Base-by-base conservation (phyloP, 2,888 invertebrate genomes). In the Andrena marginata region DNA sequence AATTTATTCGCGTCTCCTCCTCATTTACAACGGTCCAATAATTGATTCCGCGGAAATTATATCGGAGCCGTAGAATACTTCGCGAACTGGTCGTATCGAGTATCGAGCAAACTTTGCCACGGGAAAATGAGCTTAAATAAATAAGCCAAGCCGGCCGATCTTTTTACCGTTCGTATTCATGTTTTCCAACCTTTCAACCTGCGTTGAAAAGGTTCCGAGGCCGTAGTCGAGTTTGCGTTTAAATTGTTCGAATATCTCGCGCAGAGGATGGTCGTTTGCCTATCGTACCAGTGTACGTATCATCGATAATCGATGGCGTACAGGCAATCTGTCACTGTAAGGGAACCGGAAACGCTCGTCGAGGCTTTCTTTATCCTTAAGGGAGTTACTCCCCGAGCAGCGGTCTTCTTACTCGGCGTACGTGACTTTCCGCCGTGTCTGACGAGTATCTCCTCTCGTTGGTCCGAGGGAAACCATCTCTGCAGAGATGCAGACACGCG, bases 391-490 rank as follows among this genome's bases (percentile, higher is more conserved):
- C 69, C 63, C 68, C 68, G 56, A 20, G 51, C 56, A 65, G 67
- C 69, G 73, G 54, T 60, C 65, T 67, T 82, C 70, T 64, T 51
- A 60, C 68, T 62, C 56, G 68, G 56, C 51, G 86, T 85, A 88
- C 89, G 88, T 89, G 87, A 84, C 80, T 80, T 71, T 20, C 59
- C 63, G 69, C 60, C 63, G 51, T 64, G 77, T 80, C 72, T 81
- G 71, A 77, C 63, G 78, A 83, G 84, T 73, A 65, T 68, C 54
- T 67, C 51, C 67, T 64, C 51, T 26, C 60, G 62, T 10, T 48
- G 62, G 13, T 63, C 23, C 33, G 31, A 29, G 68, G 71, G 26
- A 71, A 59, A 20, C 51, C n/a, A 75, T 65, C 80, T 75, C 72
- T 2, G 20, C 33, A 23, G 23, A 49, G 26, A 3, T 13, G 59